Conservation (phyloP, 2,797 vertebrate genomes). For the Pangasius djambal region DNA sequence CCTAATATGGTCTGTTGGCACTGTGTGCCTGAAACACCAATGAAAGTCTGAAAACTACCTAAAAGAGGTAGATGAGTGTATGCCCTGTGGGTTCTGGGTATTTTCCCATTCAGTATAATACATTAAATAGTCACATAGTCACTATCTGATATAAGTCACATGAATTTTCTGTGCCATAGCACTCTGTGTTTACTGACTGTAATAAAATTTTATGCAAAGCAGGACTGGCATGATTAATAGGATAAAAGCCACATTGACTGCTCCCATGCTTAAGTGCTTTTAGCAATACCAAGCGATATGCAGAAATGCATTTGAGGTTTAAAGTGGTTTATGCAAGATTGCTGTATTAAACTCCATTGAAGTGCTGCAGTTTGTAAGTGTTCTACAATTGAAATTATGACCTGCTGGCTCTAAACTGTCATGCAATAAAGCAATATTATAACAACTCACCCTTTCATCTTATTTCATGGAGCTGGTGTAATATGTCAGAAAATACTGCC, state of each 20-base stretch:
- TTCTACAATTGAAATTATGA: not conserved
- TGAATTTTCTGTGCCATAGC: not conserved
- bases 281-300: too few species aligned
- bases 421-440: conserved; percentile 1
- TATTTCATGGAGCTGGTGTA: not conserved
- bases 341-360: not conserved
- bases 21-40: conserved; percentile 46
- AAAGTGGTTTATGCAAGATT: not conserved
- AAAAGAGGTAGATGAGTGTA: conserved; percentile 48
- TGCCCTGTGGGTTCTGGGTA: conserved; percentile 54
- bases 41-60: conserved; percentile 46
- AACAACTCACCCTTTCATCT: not conserved
- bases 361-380: not conserved
- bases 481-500: not conserved
- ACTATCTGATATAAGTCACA: not conserved
- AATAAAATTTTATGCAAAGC: not conserved
- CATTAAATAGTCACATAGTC: not conserved
- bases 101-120: conserved; percentile 21
- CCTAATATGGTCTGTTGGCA: conserved; percentile 44
- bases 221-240: not conserved
- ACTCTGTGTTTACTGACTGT: not conserved
- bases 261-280: not conserved
- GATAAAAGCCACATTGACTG: not conserved
- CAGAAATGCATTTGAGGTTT: not conserved
- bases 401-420: not conserved